Evolutionary conservation across 92 coral and sea anemone genomes (phyloP), one percentile per base, ranked within the genome.

Genomic region (Montipora capitata): DNA sequence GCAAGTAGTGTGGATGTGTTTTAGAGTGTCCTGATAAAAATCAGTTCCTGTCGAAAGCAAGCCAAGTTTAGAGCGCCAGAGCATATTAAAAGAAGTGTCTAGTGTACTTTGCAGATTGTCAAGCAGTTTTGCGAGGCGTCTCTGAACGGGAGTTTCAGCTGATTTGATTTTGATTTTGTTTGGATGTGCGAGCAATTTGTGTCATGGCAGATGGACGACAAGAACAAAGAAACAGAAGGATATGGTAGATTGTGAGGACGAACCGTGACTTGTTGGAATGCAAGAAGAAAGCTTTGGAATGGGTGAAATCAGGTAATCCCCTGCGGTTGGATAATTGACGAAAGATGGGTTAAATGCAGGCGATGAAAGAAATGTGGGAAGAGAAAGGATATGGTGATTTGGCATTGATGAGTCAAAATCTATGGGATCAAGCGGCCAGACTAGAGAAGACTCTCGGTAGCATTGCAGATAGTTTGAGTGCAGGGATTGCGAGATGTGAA

Each of bases 231-330:
- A 20, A 7, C 69, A 64, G 18, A 20, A 64, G 38, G 69, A 64
- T 73, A 35, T 43, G 48, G 20, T 73, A 61, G 78, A 73, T 35
- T 3, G 61, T 43, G 78, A 40, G 48, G 61, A 80, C 67, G 85
- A 80, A 80, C 41, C 65, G 40, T 10, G 57, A 80, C 63, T 40
- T 66, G 5, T 43, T 80, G 40, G 74, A 59, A 44, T 80, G 62
- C 40, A 66, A 80, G 74, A 80, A 49, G 85, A 80, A 64, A 66
- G 85, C 85, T 40, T 15, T 38, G 73, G 72, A 80, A 41, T 40
- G 39, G 9, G 39, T 66, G 85, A 14, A 7, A 66, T 80, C 85
- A 17, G 58, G 14, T n/a, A 69, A 80, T 42, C 85, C 78, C 2
- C 85, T 77, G 42, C 18, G 78, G 42, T 62, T 62, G 4, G 70